Evolutionary conservation across 92 coral and sea anemone genomes (phyloP).

Genomic region (Porites evermanni): DNA sequence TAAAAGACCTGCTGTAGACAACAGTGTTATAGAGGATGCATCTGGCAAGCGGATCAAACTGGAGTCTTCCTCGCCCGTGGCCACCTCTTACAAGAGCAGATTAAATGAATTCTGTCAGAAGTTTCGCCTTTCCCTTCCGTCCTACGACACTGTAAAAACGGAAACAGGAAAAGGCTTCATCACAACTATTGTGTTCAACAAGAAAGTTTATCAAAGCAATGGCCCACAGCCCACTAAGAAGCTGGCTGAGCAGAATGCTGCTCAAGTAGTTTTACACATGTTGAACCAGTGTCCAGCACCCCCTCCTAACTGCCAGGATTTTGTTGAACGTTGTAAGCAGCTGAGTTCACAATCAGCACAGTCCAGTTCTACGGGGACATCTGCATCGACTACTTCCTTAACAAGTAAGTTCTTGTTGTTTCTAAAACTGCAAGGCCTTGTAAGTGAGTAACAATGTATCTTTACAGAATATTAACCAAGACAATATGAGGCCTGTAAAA

Average conservation of each 20-base stretch:
- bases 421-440: not conserved
- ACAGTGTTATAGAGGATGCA: constrained; percentile 37
- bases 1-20: constrained; percentile 68
- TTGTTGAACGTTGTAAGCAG: constrained; percentile 68
- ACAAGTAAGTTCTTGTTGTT: constrained; percentile 15
- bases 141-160: constrained; percentile 64
- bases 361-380: constrained; percentile 8
- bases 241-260: constrained; percentile 90
- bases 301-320: constrained; percentile 51
- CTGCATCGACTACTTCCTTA: not conserved
- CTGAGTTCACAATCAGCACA: constrained; percentile 41
- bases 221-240: constrained; percentile 77
- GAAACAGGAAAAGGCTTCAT: constrained; percentile 69
- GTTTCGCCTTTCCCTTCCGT: constrained; percentile 80
- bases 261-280: constrained; percentile 84
- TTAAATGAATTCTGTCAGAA: constrained; percentile 94
- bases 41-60: constrained; percentile 70
- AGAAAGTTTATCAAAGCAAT: constrained; percentile 67
- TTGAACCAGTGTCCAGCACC: constrained; percentile 84
- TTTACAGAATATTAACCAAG: no score
- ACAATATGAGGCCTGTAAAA: no score
- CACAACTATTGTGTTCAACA: constrained; percentile 62
- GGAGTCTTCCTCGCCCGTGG: constrained; percentile 26
- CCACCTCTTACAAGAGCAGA: constrained; percentile 79
- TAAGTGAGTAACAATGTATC: no score